Percentiles rank a stretch among this genome's conserved stretches.
These are phyloP conservation scores for Lepeophtheirus nordmannii DNA, from an alignment of 2,888 invertebrate species.

Conservation along the genomic window DNA sequence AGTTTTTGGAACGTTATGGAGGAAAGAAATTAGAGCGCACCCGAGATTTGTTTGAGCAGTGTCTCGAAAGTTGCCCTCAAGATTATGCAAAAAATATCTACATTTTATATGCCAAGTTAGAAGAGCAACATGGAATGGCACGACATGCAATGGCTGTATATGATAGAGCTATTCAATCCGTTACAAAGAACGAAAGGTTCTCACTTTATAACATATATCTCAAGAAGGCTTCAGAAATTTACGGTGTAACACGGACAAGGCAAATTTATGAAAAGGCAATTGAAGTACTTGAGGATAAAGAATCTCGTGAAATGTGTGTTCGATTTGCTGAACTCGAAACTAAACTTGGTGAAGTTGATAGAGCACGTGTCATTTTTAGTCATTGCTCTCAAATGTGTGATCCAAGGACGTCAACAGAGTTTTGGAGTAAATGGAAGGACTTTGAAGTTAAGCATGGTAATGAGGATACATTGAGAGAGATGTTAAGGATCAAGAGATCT, in stretches of 20 bases:
- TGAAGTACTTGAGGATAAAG: conserved; percentile 73
- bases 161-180: conserved; percentile 81
- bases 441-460: conserved; percentile 98
- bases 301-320: conserved; percentile 85
- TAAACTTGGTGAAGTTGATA: conserved; percentile 91
- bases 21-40: conserved; percentile 89
- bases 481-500: conserved; percentile 91
- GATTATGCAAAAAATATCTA: conserved; percentile 89
- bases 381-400: conserved; percentile 99
- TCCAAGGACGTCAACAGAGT: conserved; percentile 73
- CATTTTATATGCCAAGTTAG: conserved; percentile 87
- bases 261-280: conserved; percentile 97
- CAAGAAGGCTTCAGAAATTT: conserved; percentile 92
- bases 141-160: conserved; percentile 98
- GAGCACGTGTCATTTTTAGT: conserved; percentile 88
- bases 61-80: conserved; percentile 86
- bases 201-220: conserved; percentile 95
- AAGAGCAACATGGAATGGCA: conserved; percentile 94
- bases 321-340: conserved; percentile 96
- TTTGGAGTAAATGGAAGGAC: conserved; percentile 98
- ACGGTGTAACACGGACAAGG: conserved; percentile 87
- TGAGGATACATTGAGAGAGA: conserved; percentile 97
- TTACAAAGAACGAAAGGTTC: conserved; percentile 76
- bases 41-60: conserved; percentile 95
- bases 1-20: conserved; percentile 87